Base-by-base conservation (phyloP, 1,140 invertebrate species). In the Leptopilina clavipes region DNA sequence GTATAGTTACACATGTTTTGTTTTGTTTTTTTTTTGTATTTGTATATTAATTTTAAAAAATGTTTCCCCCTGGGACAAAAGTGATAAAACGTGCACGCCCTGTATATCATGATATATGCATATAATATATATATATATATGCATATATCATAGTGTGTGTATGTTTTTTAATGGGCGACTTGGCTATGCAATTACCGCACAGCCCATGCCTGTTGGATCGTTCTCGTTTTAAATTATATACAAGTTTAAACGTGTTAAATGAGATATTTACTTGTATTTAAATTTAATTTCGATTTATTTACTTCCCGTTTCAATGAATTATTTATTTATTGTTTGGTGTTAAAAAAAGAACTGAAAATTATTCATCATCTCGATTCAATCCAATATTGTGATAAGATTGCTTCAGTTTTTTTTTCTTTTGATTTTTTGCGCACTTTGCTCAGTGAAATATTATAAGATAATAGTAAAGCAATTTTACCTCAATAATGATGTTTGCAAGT, bases 31-130 rank as follows among this genome's bases (percentile, higher is more conserved):
- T 31, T 31, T 31, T 31, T 31, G 1, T 31, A 5, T 40, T 31
- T 40, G 37, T 40, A 22, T n/a, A 65, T n/a, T n/a, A 25, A 65
- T 65, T 65, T 31, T 37, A 31, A 65, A 65, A 65, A 31, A 31
- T 65, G 11, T 65, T 52, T n/a, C 22, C 59, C 22, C 25, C 1
- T 3, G 59, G 59, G 59, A 37, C 12, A 11, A 65, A n/a, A 31
- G 59, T 65, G 59, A 65, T 65, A 65, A n/a, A 65, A 65, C 59
- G 59, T 65, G 59, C 59, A 65, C 59, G 59, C 59, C 59, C 25
- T 65, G 56, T 31, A 59, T 59, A 59, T 59, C 22, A 59, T 1
- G 56, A 59, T 31, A 14, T 59, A 59, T 59, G n/a, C n/a, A n/a
- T n/a, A n/a, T n/a, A n/a, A n/a, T n/a, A n/a, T n/a, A n/a, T n/a